These are phyloP conservation scores for Halotydeus destructor DNA, from an alignment of 1,140 invertebrate species.

Conservation along the genomic window DNA sequence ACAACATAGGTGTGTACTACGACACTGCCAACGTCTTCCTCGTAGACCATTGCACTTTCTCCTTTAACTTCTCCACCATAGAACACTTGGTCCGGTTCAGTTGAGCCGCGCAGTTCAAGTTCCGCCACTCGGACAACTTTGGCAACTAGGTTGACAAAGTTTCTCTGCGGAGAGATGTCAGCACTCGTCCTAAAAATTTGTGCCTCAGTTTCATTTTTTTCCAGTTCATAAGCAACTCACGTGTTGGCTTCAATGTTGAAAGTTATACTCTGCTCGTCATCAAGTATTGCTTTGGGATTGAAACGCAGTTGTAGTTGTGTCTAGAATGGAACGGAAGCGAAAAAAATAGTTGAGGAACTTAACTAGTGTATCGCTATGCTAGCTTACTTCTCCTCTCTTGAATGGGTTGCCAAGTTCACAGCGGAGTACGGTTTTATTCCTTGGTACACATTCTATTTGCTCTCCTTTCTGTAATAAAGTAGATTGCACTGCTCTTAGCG, in stretches of 20 bases:
- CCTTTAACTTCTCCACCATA: constrained; percentile 63
- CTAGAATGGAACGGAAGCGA: no score
- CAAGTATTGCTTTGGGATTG: constrained; percentile 46
- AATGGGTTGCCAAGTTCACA: constrained; percentile 79
- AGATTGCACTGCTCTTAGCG: not conserved
- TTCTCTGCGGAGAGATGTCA: constrained; percentile 33
- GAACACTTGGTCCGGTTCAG: constrained; percentile 50
- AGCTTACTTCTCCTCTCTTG: constrained; percentile 25
- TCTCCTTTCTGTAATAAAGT: constrained; percentile 19
- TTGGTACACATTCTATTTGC: constrained; percentile 24
- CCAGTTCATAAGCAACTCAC: constrained; percentile 34
- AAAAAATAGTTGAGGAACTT: no score
- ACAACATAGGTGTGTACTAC: constrained; percentile 66
- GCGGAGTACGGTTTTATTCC: constrained; percentile 45
- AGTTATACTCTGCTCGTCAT: constrained; percentile 40
- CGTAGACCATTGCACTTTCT: constrained; percentile 52
- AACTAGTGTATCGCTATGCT: not conserved
- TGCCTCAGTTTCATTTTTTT: not conserved
- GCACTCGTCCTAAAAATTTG: constrained; percentile 18
- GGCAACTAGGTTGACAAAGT: constrained; percentile 36
- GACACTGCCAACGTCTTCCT: constrained; percentile 62
- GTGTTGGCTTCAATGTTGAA: constrained; percentile 62
- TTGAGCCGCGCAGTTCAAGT: constrained; percentile 52
- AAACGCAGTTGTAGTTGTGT: constrained; percentile 37
- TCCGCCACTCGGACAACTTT: constrained; percentile 58